Evolutionary conservation across 2,797 vertebrate genomes (phyloP), one percentile per base, ranked within the genome.

Genomic region (Jordanella pulchra): DNA sequence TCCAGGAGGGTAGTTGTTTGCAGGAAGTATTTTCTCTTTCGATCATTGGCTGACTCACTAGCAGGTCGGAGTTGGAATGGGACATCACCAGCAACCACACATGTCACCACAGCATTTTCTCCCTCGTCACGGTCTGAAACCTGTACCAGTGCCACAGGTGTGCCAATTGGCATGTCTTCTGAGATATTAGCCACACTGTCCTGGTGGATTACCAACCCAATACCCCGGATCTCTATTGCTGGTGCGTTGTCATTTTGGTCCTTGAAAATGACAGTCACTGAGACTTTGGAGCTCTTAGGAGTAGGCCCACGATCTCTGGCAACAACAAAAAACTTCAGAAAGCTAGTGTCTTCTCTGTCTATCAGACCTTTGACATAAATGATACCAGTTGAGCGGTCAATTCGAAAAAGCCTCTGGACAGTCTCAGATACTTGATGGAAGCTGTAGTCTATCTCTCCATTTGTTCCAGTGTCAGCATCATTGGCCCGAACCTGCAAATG

Each of bases 11-110:
- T 98, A 6, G 98, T 99, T 0, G 97, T 99, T 91, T 98, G 96
- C 50, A 99, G 92, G 89, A 99, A 99, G 82, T 99, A 99, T 70
- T 99, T 99, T 91, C 97, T 97, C 90, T 97, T 99, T 76, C 95
- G 96, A 79, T 98, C 97, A 0, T 95, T 99, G 65, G 95, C 94
- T 0, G 97, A 96, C 77, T 98, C 97, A 0, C 96, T 97, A 11
- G 97, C 97, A 71, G 97, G 96, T 30, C 95, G 94, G 1, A 99
- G 93, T 90, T 99, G 97, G 83, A 99, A 99, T 0, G 98, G 98
- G 27, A 99, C 97, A 0, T 99, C 97, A 0, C 97, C 96, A 0
- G 97, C 97, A 13, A 99, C 97, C 69, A 99, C 97, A 0, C 97
- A 99, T 0, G 97, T 99, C 75, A 99, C 98, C 18, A 97, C 97